phyloP scores from a whole-genome alignment of 2,113 vertebrate species.

The Poicephalus meyeri region DNA sequence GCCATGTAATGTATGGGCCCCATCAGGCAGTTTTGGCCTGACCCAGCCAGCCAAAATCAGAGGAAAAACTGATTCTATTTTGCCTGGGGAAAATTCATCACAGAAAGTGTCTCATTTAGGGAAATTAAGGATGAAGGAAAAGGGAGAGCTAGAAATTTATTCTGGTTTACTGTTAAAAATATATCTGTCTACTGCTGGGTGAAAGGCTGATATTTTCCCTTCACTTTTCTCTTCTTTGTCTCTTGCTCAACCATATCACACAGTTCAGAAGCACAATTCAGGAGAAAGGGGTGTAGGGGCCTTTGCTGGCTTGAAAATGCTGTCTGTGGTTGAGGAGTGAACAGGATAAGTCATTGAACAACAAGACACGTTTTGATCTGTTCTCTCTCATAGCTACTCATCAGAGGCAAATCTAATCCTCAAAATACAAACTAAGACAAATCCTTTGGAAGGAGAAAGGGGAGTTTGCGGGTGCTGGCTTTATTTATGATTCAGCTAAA shows the following conservation, averaged over 20 bases:
- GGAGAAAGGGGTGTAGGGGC: not conserved
- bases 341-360: not conserved
- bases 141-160: conserved; percentile 51
- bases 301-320: not conserved
- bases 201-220: conserved; percentile 8
- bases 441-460: conserved; percentile 22
- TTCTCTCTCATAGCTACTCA: not conserved
- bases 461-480: not conserved
- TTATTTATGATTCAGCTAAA: not conserved
- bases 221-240: not conserved
- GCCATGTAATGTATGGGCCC: not conserved
- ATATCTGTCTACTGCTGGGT: not conserved
- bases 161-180: conserved; percentile 25
- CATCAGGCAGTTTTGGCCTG: conserved; percentile 34
- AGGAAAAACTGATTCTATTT: conserved; percentile 68
- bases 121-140: conserved; percentile 66
- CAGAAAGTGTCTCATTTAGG: conserved; percentile 55
- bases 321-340: not conserved
- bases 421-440: conserved; percentile 27
- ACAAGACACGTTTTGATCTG: not conserved
- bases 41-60: conserved; percentile 63
- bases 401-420: conserved; percentile 18
- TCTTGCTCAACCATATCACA: not conserved
- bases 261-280: not conserved
- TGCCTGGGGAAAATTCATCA: conserved; percentile 68